Conservation (phyloP, 1,140 invertebrate species). For the Cyrtorhinus lividipennis region DNA sequence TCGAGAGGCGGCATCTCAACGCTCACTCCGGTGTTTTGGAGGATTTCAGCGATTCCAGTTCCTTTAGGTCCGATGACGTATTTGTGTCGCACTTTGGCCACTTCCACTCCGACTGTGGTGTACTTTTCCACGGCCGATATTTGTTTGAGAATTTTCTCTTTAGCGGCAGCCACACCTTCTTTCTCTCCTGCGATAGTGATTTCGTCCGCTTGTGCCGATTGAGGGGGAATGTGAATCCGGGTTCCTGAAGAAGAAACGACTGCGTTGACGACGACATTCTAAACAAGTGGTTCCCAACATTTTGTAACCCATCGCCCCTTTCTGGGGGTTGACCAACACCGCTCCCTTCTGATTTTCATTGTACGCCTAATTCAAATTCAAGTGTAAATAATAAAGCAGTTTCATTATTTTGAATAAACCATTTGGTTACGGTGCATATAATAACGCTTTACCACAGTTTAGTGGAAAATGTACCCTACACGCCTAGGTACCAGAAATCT, state of each 20-base stretch:
- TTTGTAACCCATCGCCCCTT: too few relatives aligned
- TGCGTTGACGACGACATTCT: too few relatives aligned
- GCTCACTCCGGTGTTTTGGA: constrained; percentile 80
- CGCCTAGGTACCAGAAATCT: too few relatives aligned
- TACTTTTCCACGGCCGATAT: constrained; percentile 60
- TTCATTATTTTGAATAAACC: too few relatives aligned
- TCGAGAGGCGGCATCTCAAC: constrained; percentile 92
- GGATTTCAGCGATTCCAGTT: constrained; percentile 77
- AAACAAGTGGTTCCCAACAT: too few relatives aligned
- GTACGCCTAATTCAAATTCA: too few relatives aligned
- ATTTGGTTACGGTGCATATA: too few relatives aligned
- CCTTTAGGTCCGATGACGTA: constrained; percentile 86
- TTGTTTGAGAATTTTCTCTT: constrained; percentile 69
- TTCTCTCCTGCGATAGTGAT: constrained; percentile 93
- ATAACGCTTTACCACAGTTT: too few relatives aligned
- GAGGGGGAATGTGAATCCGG: constrained; percentile 85
- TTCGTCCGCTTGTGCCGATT: constrained; percentile 78
- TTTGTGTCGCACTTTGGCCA: constrained; percentile 90
- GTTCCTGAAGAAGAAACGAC: not conserved
- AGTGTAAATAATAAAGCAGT: too few relatives aligned
- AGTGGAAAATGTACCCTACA: too few relatives aligned
- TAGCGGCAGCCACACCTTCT: constrained; percentile 78
- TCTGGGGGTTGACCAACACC: too few relatives aligned
- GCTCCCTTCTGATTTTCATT: too few relatives aligned
- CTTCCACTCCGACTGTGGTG: constrained; percentile 77